Evolutionary conservation across 2,888 invertebrate species (phyloP).

Genomic region (Drosophila neutralis): DNA sequence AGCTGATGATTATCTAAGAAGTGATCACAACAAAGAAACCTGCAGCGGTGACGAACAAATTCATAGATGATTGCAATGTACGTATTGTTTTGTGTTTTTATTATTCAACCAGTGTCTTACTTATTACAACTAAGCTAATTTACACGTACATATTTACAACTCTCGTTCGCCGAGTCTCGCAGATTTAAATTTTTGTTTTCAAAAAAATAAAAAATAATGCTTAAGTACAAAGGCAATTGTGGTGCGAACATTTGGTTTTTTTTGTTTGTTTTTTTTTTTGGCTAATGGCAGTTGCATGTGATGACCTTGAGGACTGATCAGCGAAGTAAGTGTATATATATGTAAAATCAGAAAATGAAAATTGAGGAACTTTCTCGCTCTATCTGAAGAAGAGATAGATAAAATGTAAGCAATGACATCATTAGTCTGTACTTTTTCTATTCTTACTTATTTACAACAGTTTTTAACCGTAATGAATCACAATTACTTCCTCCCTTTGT

Average conservation of each 20-base stretch:
- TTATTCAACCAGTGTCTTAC: conserved; percentile 58
- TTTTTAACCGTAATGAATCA: conserved; percentile 54
- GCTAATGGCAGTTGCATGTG: conserved; percentile 43
- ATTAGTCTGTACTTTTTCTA: conserved; percentile 9
- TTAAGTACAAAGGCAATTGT: conserved; percentile 48
- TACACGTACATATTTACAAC: conserved; percentile 54
- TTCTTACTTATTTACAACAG: conserved; percentile 45
- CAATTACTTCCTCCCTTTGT: conserved; percentile 36
- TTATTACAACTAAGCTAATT: conserved; percentile 48
- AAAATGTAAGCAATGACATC: conserved; percentile 16
- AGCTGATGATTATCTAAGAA: too few species aligned
- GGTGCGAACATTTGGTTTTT: conserved; percentile 24
- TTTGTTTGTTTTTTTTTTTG: background rate
- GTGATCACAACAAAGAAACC: background rate
- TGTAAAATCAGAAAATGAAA: conserved; percentile 10
- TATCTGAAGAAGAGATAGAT: conserved; percentile 11
- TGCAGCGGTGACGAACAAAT: background rate
- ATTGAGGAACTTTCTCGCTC: conserved; percentile 38
- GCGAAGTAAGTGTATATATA: conserved; percentile 8
- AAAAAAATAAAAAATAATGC: conserved; percentile 6
- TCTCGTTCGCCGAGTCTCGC: conserved; percentile 23
- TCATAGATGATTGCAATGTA: conserved; percentile 35
- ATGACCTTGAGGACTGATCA: conserved; percentile 10
- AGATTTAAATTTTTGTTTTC: conserved; percentile 16
- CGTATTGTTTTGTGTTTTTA: conserved; percentile 39